Evolutionary conservation across 1,140 invertebrate species (phyloP).

Genomic region (Meloidogyne floridensis): DNA sequence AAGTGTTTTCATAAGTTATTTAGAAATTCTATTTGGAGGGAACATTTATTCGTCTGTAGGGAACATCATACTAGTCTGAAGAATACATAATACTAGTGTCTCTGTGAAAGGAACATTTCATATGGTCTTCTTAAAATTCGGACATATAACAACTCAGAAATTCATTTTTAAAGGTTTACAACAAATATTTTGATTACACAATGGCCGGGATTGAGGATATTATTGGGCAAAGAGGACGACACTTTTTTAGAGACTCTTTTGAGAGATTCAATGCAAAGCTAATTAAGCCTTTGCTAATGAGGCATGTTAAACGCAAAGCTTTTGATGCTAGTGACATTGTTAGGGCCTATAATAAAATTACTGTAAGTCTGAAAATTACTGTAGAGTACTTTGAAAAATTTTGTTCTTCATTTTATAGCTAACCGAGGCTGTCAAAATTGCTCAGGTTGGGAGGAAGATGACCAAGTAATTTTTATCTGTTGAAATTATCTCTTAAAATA

Average conservation of each 20-base stretch:
- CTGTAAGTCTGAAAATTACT: not conserved
- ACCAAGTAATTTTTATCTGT: not conserved
- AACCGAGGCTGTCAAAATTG: constrained; percentile 53
- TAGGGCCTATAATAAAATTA: constrained; percentile 59
- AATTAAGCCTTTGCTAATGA: constrained; percentile 57
- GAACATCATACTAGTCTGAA: too few species aligned
- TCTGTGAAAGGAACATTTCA: too few species aligned
- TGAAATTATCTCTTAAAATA: not conserved
- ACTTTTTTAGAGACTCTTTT: constrained; percentile 49
- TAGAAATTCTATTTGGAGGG: too few species aligned
- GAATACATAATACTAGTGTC: too few species aligned
- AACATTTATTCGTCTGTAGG: too few species aligned
- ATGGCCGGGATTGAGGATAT: constrained; percentile 57
- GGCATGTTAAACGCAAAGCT: constrained; percentile 43
- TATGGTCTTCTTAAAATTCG: too few species aligned
- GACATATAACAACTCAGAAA: not conserved
- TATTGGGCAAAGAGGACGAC: constrained; percentile 39
- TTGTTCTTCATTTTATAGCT: not conserved
- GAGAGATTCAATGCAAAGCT: constrained; percentile 62
- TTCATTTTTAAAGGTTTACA: constrained; percentile 11
- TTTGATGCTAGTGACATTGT: constrained; percentile 56
- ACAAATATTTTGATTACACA: constrained; percentile 53
- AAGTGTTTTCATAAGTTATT: too few species aligned
- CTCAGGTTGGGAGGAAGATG: constrained; percentile 26
- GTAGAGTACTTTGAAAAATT: not conserved